Percentiles rank a stretch among this genome's conserved stretches.
Evolutionary conservation across 2,113 vertebrate species (phyloP).

Genomic region (Rhodinocichla rosea): DNA sequence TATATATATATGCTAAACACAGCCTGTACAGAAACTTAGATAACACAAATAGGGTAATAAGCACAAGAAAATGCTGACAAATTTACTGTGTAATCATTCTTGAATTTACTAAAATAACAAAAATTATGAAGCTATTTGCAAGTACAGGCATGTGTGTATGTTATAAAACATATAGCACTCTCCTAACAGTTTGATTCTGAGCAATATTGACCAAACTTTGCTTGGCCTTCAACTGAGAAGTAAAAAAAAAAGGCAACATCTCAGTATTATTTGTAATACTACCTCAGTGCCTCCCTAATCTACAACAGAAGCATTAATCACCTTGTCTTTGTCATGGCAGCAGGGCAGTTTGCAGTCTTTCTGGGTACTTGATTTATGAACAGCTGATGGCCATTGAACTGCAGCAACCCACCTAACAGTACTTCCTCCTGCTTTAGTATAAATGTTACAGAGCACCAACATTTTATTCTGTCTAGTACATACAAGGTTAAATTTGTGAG

Average conservation of each 20-base stretch:
- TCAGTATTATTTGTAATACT: background rate
- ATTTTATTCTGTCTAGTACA: background rate
- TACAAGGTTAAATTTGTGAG: background rate
- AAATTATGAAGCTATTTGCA: background rate
- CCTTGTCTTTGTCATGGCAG: slow-evolving; percentile 29
- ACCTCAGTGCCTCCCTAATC: slow-evolving; percentile 24
- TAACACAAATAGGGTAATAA: background rate
- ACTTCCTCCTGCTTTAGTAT: background rate
- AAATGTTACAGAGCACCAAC: background rate
- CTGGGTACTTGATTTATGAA: slow-evolving; percentile 41
- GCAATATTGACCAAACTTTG: background rate
- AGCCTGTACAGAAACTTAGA: background rate
- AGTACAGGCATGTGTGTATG: background rate
- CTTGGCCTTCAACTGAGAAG: slow-evolving; percentile 9
- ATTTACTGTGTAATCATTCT: background rate
- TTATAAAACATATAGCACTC: background rate
- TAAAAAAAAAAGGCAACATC: background rate
- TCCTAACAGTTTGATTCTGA: background rate
- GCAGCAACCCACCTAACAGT: background rate
- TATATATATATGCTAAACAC: background rate
- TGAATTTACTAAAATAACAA: background rate
- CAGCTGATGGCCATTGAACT: slow-evolving; percentile 47
- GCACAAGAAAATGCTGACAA: background rate
- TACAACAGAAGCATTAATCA: slow-evolving; percentile 34
- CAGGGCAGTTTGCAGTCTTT: slow-evolving; percentile 26